Base-by-base conservation (phyloP, 92 coral and sea anemone genomes). In the Porites cylindrica region DNA sequence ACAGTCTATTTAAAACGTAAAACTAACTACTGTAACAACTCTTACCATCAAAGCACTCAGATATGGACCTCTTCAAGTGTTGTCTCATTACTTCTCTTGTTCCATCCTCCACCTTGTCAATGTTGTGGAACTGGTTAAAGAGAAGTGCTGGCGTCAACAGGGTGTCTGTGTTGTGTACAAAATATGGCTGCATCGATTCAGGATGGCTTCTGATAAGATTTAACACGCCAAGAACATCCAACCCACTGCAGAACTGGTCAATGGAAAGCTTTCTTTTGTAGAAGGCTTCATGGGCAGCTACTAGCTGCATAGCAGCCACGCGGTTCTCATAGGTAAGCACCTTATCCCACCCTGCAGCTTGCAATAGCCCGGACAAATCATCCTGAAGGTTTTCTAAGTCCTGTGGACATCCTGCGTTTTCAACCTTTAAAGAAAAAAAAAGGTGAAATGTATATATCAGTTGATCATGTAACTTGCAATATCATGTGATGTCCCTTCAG, bases 331-430 rank as follows among this genome's bases (percentile, higher is more conserved):
- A 72, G 54, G 77, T 72, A 72, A 72, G 77, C 56, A 72, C 56
- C 77, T 72, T 72, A 52, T 72, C 77, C 77, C 77, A 72, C 60
- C 77, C 77, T 72, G 58, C 77, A 43, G 77, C 77, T 72, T 72
- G 77, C 77, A 72, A n/a, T 68, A 68, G 72, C 51, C 24, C 72
- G 47, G 72, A 68, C 72, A 26, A 68, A 68, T 68, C 72, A 68
- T 26, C 51, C 72, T 26, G 72, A 68, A 68, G 72, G 72, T 68
- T 68, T 68, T 68, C 72, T 68, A 68, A 68, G 72, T 68, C 72
- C 72, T 68, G 50, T 68, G 72, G 72, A 68, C 72, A 68, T 68
- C 51, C 72, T 5, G 72, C 72, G 8, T 26, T 68, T 68, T 68
- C 72, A 68, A 68, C 72, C 72, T 68, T 68, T 68, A 26, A 23